Evolutionary conservation across 2,888 invertebrate genomes (phyloP), one percentile per base, ranked within the genome.

Genomic region (Leucozona laternaria): DNA sequence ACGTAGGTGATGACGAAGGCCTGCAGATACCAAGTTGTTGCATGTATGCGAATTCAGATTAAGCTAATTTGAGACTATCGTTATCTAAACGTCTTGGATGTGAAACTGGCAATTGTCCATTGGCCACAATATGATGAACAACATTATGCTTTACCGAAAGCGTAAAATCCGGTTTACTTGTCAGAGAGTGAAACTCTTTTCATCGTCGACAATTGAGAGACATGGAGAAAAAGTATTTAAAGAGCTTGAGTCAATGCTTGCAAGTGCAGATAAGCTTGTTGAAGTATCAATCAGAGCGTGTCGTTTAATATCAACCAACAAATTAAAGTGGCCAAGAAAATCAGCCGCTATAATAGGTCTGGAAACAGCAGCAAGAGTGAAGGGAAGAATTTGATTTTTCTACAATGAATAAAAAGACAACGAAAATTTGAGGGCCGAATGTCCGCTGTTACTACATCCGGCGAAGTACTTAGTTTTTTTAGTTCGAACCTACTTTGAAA

Each of bases 251-350:
- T 22, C 50, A 28, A 55, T 55, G 55, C 55, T 55, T 55, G 28
- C 28, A 55, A 28, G n/a, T 7, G 55, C 28, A 2, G 55, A 28
- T 55, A 55, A n/a, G 8, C 15, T 55, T 55, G 55, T 55, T 28
- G 28, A 55, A 4, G 28, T n/a, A 28, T 28, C 28, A 55, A 28
- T 55, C 28, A 55, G n/a, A 8, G 28, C 28, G n/a, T 55, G 55
- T 11, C 22, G 50, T 22, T 50, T 22, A 22, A 50, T 50, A 50
- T 50, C 50, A 22, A 50, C 50, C 13, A n/a, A n/a, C n/a, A 55
- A 55, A 28, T 55, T n/a, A n/a, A 55, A 55, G 22, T 28, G 28
- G 4, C 55, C 55, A 15, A 55, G 28, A 55, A 55, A 55, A 55
- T 28, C 55, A n/a, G 55, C 55, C 13, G 28, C 55, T 11, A 11